A percentile compares a stretch with the other conserved stretches of the same genome.
These are phyloP conservation scores for Osmerus mordax DNA, from an alignment of 2,113 vertebrate genomes.

Conservation along the genomic window DNA sequence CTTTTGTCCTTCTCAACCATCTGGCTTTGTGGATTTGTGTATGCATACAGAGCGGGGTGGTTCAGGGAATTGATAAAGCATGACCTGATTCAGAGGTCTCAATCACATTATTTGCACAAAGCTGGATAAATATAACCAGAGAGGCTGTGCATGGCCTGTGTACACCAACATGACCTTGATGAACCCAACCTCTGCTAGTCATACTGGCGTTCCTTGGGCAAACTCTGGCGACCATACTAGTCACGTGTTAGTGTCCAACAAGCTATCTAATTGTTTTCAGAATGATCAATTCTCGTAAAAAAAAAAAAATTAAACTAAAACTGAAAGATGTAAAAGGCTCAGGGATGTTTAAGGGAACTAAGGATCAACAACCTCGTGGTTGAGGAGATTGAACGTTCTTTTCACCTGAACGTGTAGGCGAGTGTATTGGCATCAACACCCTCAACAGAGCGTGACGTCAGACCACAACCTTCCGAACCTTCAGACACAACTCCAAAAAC, in stretches of 20 bases:
- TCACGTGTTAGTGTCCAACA: no score
- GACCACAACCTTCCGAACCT: constrained; percentile 12
- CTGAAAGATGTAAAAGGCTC: no score
- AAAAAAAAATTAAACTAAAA: no score
- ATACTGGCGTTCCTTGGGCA: not conserved
- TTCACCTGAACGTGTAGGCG: no score
- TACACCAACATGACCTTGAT: constrained; percentile 6
- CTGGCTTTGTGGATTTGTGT: not conserved
- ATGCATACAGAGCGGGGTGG: not conserved
- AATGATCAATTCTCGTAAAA: not conserved
- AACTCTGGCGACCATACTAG: not conserved
- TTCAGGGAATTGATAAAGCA: not conserved
- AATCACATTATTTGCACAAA: not conserved
- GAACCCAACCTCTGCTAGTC: not conserved
- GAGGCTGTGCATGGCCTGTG: not conserved
- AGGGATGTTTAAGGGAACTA: no score
- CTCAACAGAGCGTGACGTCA: not conserved
- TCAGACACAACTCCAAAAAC: constrained; percentile 3
- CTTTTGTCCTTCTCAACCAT: not conserved
- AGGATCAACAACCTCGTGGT: no score
- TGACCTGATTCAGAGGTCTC: not conserved
- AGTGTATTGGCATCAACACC: no score
- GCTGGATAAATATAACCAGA: not conserved
- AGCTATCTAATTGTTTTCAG: constrained; percentile 12
- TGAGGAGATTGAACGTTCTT: no score